Conservation (phyloP, 2,113 vertebrate species). For the Lamprotornis superbus region DNA sequence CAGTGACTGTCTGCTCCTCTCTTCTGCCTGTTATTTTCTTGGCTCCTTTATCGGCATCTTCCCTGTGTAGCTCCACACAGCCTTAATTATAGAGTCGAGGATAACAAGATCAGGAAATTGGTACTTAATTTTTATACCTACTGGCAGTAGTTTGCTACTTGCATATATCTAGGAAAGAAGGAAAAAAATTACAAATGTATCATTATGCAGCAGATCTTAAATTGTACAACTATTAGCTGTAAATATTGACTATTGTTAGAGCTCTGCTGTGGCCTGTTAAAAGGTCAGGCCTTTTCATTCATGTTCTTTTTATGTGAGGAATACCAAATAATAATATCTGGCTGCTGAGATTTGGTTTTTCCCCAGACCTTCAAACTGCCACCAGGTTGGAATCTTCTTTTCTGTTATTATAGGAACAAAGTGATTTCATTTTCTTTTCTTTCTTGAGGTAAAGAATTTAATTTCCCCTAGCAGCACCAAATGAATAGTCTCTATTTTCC, state of each 20-base stretch:
- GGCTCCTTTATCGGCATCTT: background rate
- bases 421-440: background rate
- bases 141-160: slow-evolving; percentile 1
- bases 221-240: slow-evolving; percentile 60
- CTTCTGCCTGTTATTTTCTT: background rate
- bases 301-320: slow-evolving; percentile 44
- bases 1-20: background rate
- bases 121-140: slow-evolving; percentile 34
- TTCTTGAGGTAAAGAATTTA: slow-evolving; percentile 16
- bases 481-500: background rate
- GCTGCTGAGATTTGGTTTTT: background rate
- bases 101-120: background rate
- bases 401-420: background rate
- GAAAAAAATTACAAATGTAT: slow-evolving; percentile 48
- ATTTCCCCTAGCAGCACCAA: background rate
- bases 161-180: background rate
- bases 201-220: slow-evolving; percentile 47
- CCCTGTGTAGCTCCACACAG: background rate
- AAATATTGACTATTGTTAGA: slow-evolving; percentile 54
- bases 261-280: background rate
- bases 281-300: slow-evolving; percentile 65
- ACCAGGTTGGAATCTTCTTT: background rate
- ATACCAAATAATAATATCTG: slow-evolving; percentile 58
- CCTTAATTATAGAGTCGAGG: slow-evolving; percentile 19
- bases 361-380: background rate